These are phyloP conservation scores for Germaria angustata DNA, from an alignment of 2,888 invertebrate species.

Conservation along the genomic window DNA sequence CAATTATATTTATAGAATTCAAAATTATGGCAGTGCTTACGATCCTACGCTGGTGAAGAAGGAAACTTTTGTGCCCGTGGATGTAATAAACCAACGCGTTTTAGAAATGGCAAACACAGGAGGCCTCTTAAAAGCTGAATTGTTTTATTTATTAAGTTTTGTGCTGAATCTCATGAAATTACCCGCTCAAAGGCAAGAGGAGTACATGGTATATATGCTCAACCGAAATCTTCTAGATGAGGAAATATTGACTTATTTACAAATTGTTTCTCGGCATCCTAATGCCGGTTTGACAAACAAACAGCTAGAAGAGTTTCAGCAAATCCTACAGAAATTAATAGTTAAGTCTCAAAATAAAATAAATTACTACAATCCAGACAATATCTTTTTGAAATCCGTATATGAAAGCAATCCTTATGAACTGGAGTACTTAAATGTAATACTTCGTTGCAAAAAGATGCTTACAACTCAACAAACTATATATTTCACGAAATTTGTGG, in stretches of 20 bases:
- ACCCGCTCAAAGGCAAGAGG: neutral
- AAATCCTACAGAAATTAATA: neutral
- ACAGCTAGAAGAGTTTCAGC: neutral
- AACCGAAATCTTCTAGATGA: neutral
- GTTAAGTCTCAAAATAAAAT: neutral
- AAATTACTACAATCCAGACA: slow-evolving; percentile 31
- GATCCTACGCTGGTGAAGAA: slow-evolving; percentile 33
- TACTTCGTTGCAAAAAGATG: slow-evolving; percentile 4
- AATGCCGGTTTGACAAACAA: neutral
- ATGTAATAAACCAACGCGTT: slow-evolving; percentile 3
- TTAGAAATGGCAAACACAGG: slow-evolving; percentile 26
- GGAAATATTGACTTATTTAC: slow-evolving; percentile 31
- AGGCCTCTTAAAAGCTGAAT: neutral
- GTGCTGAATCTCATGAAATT: slow-evolving; percentile 33
- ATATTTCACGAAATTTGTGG: slow-evolving; percentile 52
- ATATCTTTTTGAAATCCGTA: slow-evolving; percentile 22
- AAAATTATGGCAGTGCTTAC: slow-evolving; percentile 1
- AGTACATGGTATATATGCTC: slow-evolving; percentile 25
- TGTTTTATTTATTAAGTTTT: slow-evolving; percentile 51
- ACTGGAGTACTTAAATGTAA: slow-evolving; percentile 34
- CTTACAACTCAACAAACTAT: slow-evolving; percentile 17
- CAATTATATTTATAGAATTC: slow-evolving; percentile 46
- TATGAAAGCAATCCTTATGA: slow-evolving; percentile 51
- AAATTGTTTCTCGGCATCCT: slow-evolving; percentile 17
- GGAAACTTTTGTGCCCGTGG: neutral